Percentiles rank a stretch among this genome's conserved stretches.
phyloP scores from a whole-genome alignment of 2,113 vertebrate species.

The Burhinus bistriatus region DNA sequence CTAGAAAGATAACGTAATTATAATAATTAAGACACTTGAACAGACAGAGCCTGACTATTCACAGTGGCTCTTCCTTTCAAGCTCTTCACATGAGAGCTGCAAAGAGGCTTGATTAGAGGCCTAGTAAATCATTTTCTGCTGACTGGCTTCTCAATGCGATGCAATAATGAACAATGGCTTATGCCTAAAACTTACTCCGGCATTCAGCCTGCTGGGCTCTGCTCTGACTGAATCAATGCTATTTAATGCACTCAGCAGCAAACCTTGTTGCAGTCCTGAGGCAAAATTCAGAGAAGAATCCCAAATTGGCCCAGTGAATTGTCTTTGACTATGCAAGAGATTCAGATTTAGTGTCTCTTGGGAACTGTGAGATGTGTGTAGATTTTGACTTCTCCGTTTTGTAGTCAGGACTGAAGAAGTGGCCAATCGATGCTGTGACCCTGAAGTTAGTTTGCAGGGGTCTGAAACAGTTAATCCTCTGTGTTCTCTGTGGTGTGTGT shows the following conservation, averaged over 20 bases:
- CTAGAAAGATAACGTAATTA: not conserved
- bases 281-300: not conserved
- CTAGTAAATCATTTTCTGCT: not conserved
- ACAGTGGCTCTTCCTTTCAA: not conserved
- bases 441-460: not conserved
- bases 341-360: not conserved
- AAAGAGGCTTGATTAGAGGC: not conserved
- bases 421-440: not conserved
- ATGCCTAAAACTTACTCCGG: not conserved
- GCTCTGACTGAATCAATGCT: not conserved
- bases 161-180: not conserved
- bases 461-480: not conserved
- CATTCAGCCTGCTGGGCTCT: not conserved
- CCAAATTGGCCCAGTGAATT: rapidly evolving
- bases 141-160: not conserved
- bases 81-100: not conserved
- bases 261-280: not conserved
- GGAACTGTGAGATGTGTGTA: not conserved
- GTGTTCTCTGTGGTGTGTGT: not conserved
- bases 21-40: not conserved
- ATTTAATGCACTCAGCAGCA: not conserved
- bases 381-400: not conserved
- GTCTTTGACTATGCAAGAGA: not conserved
- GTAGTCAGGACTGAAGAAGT: not conserved
- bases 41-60: not conserved